These are phyloP conservation scores for Reticulitermes speratus DNA, from an alignment of 1,140 invertebrate species.

Conservation along the genomic window DNA sequence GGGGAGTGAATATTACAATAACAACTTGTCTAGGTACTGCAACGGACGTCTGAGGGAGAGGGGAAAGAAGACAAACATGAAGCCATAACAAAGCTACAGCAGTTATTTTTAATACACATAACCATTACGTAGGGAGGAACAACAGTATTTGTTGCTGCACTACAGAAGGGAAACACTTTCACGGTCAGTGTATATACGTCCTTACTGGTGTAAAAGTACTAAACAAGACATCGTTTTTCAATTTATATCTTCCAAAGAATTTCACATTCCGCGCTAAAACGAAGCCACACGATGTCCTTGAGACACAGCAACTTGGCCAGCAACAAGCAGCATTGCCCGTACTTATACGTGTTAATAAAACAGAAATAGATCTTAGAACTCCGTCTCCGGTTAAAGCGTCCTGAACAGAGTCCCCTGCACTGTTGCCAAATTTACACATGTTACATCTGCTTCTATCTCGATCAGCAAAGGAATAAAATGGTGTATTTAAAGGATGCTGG, in stretches of 20 bases:
- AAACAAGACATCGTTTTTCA: too few species aligned
- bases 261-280: neutral
- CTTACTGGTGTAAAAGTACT: too few species aligned
- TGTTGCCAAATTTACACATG: neutral
- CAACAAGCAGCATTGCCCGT: conserved; percentile 1
- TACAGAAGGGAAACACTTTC: too few species aligned
- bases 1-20: neutral
- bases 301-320: neutral
- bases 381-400: neutral
- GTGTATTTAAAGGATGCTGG: neutral
- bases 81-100: neutral
- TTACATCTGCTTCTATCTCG: neutral
- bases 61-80: neutral
- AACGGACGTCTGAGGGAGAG: neutral
- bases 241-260: too few species aligned
- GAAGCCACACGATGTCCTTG: neutral
- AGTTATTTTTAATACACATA: neutral
- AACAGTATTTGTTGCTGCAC: too few species aligned
- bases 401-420: neutral
- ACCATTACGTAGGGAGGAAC: neutral
- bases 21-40: neutral
- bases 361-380: neutral
- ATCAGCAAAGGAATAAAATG: neutral
- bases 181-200: too few species aligned
- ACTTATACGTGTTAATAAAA: neutral